These are phyloP conservation scores for Globicephala melas DNA, from an alignment of 2,113 vertebrate genomes.

Conservation along the genomic window DNA sequence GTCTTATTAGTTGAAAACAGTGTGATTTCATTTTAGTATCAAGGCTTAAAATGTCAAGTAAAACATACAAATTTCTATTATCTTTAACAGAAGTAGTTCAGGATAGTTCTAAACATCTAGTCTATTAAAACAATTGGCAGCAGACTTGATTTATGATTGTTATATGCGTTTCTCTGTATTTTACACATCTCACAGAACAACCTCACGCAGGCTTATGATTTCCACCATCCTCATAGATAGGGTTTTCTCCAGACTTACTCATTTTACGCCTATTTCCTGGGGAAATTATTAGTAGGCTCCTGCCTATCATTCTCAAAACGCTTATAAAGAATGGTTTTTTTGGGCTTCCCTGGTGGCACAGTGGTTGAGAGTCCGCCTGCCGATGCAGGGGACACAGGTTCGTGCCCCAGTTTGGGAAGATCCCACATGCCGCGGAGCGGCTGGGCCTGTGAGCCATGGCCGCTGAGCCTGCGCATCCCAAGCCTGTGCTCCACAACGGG, in stretches of 20 bases:
- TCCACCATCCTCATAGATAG: not conserved
- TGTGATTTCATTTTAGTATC: not conserved
- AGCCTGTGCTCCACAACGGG: no score
- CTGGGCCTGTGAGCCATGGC: no score
- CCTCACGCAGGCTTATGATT: not conserved
- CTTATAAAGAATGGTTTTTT: not conserved
- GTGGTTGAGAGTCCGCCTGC: no score
- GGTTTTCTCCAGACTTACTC: not conserved
- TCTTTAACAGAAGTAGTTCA: not conserved
- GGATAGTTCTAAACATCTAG: not conserved
- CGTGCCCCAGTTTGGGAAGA: no score
- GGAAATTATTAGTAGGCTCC: not conserved
- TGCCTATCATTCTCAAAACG: not conserved
- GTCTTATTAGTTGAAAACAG: not conserved
- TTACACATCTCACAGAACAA: not conserved
- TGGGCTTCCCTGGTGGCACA: not conserved
- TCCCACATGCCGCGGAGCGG: no score
- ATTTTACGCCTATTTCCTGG: not conserved
- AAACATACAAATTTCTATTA: constrained; percentile 2
- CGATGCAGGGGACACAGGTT: no score
- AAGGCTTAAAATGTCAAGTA: constrained; percentile 7
- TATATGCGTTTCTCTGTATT: not conserved
- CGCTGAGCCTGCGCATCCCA: accelerated
- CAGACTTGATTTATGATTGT: not conserved
- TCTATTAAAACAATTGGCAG: not conserved